A percentile compares a stretch with the other conserved stretches of the same genome.
Evolutionary conservation across 2,113 vertebrate genomes (phyloP).

Genomic region (Diphyllodes magnificus): DNA sequence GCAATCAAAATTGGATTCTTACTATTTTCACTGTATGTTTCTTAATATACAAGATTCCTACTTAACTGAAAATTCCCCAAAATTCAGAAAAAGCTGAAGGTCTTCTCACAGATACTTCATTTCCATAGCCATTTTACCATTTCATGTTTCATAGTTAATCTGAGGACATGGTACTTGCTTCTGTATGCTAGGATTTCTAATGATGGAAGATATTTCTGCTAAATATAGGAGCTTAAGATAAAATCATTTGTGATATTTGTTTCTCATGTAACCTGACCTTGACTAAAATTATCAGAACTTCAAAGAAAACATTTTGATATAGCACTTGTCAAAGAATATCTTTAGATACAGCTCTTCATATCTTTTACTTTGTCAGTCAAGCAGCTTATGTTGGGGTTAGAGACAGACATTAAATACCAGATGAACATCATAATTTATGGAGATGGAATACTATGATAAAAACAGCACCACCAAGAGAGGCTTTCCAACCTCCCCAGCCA

Average conservation of each 20-base stretch:
- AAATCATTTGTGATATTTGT: background rate
- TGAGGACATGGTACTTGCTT: background rate
- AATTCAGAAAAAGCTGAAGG: background rate
- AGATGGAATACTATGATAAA: background rate
- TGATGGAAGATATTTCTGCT: background rate
- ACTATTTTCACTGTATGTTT: background rate
- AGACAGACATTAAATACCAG: background rate
- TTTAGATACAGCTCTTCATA: background rate
- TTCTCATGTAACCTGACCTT: background rate
- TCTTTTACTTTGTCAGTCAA: background rate
- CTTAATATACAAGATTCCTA: background rate
- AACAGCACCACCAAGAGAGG: background rate
- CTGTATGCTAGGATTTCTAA: background rate
- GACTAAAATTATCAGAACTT: background rate
- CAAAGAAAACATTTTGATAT: background rate
- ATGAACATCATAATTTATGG: background rate
- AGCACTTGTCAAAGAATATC: background rate
- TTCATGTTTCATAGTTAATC: background rate
- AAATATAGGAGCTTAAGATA: background rate
- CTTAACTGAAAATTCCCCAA: background rate
- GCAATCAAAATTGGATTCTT: background rate
- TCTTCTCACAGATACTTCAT: background rate
- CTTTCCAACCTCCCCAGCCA: background rate
- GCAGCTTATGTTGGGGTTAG: background rate
- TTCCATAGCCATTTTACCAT: background rate